These are phyloP conservation scores for Sphinx pinastri DNA, from an alignment of 2,888 invertebrate genomes.

Conservation along the genomic window DNA sequence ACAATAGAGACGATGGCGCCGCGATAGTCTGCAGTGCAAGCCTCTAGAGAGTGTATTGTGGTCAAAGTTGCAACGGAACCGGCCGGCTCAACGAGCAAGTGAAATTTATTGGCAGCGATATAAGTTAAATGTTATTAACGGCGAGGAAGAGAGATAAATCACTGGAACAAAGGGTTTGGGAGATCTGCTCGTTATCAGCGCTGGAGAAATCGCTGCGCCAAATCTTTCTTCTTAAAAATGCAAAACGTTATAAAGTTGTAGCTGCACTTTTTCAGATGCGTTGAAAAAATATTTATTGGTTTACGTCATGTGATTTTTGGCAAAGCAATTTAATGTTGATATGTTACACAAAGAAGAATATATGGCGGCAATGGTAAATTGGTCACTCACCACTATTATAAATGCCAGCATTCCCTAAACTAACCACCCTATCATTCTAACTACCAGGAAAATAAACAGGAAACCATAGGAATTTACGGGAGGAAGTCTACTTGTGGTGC, in stretches of 20 bases:
- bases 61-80: slow-evolving; percentile 7
- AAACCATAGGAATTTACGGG: too few species aligned
- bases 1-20: slow-evolving; percentile 41
- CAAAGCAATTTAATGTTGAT: too few species aligned
- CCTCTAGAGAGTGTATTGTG: slow-evolving; percentile 37
- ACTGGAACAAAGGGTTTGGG: slow-evolving; percentile 13
- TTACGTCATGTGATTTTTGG: too few species aligned
- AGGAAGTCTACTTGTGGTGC: too few species aligned
- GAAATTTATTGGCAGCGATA: slow-evolving; percentile 21
- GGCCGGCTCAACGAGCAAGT: not conserved
- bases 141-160: slow-evolving; percentile 7
- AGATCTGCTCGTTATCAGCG: slow-evolving; percentile 15
- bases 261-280: not conserved
- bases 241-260: not conserved
- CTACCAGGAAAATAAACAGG: too few species aligned
- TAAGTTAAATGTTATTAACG: slow-evolving; percentile 19
- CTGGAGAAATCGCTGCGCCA: slow-evolving; percentile 19
- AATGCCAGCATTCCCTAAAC: too few species aligned
- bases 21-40: slow-evolving; percentile 40
- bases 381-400: too few species aligned
- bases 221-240: not conserved
- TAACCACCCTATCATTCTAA: too few species aligned
- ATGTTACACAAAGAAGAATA: not conserved
- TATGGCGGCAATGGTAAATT: too few species aligned
- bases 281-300: not conserved